Conservation (phyloP, 2,888 invertebrate genomes). For the Escarpia spicata region DNA sequence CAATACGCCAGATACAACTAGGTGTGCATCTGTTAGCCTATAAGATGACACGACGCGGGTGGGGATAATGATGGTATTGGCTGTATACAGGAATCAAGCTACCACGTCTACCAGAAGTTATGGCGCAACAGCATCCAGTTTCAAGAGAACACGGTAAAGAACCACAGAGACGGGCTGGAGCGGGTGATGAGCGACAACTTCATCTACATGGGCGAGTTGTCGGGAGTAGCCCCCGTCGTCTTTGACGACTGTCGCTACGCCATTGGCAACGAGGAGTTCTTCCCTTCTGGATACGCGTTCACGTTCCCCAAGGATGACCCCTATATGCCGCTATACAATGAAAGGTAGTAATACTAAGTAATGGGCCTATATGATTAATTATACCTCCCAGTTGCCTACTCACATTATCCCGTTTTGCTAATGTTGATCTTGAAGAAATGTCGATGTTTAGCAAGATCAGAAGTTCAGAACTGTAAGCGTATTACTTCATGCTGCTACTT, state of each 20-base stretch:
- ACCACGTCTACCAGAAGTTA: constrained; percentile 22
- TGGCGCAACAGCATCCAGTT: constrained; percentile 25
- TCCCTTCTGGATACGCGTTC: constrained; percentile 35
- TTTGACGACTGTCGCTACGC: constrained; percentile 34
- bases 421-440: too few relatives aligned
- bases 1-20: too few relatives aligned
- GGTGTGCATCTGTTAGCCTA: too few relatives aligned
- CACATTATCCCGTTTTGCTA: neutral
- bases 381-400: neutral
- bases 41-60: too few relatives aligned
- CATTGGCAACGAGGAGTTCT: constrained; percentile 37
- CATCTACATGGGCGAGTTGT: constrained; percentile 36
- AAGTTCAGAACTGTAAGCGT: too few relatives aligned
- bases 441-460: too few relatives aligned
- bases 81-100: constrained; percentile 22
- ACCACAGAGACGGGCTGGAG: constrained; percentile 32
- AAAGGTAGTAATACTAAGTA: constrained; percentile 21
- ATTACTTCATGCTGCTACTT: neutral
- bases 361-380: neutral
- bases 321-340: constrained; percentile 25
- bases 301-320: constrained; percentile 36
- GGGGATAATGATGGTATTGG: too few relatives aligned
- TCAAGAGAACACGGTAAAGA: constrained; percentile 30
- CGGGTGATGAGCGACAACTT: constrained; percentile 32
- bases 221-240: constrained; percentile 33